Percentiles rank a stretch among this genome's conserved stretches.
Conservation (phyloP, 2,113 vertebrate species). For the Cyphomyrus discorhynchus region DNA sequence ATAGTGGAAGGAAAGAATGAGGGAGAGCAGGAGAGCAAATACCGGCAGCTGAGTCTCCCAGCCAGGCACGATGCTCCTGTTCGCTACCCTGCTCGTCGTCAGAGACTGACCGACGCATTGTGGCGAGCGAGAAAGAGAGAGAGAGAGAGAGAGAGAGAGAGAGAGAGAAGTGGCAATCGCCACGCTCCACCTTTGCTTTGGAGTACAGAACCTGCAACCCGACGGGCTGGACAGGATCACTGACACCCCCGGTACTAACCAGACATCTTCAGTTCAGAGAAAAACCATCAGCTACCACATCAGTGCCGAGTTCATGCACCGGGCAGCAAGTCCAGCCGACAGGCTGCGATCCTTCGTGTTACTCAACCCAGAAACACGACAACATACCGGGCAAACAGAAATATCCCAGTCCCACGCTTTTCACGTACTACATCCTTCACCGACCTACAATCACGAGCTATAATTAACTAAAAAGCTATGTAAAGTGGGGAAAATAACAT, state of each 20-base stretch:
- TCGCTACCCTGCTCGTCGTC: not conserved
- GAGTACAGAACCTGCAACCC: not conserved
- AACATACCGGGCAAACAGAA: not conserved
- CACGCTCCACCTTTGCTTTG: not conserved
- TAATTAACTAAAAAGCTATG: not conserved
- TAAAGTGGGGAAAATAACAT: not conserved
- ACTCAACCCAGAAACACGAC: not conserved
- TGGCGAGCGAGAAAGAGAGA: too few species aligned
- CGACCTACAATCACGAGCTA: not conserved
- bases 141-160: too few species aligned
- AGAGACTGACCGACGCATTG: not conserved
- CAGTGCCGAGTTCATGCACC: not conserved
- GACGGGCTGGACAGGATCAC: not conserved
- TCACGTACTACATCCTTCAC: not conserved
- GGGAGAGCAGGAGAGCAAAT: not conserved
- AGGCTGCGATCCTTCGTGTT: not conserved
- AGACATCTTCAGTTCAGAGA: not conserved
- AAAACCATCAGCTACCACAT: not conserved
- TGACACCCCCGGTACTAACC: not conserved
- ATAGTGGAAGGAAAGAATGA: not conserved
- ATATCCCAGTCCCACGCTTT: not conserved
- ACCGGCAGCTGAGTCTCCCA: not conserved
- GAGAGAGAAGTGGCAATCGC: not conserved
- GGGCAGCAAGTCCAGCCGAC: not conserved
- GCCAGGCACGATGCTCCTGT: not conserved